Base-by-base conservation (phyloP, 1,140 invertebrate genomes). In the Hypothenemus hampei region DNA sequence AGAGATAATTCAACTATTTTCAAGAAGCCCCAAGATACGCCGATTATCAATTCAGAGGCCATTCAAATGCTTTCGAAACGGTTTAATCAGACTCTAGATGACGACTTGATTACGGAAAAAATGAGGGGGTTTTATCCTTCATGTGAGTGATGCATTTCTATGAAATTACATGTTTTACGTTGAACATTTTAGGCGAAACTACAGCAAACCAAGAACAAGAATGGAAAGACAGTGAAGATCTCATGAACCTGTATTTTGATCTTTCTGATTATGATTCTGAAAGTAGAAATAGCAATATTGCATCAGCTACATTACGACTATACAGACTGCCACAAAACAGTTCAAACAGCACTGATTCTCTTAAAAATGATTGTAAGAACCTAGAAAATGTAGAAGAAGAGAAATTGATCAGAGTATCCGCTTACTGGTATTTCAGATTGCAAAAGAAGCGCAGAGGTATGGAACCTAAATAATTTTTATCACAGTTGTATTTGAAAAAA, bases 351-450 rank as follows among this genome's bases (percentile, higher is more conserved):
- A 20, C 54, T 0, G 45, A 39, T 6, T 59, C 62, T 50, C 61
- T 48, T 3, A 63, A 58, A 31, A 40, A 54, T 4, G 59, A 49
- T 16, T 67, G 67, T 33, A 61, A 65, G 19, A 70, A 69, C 21
- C 63, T 64, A 4, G 62, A 62, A 4, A 63, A 66, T 4, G 58
- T 57, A 1, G 72, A 73, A 4, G 77, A 80, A 15, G 79, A 81
- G 16, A 78, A 77, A 58, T 73, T 78, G 50, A 75, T 82, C 23
- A 71, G 79, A 49, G 76, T 83, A 55, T 81, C 80, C 0, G 74
- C 81, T 8, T 82, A 78, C 51, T 81, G 76, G 64, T 83, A 82
- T 60, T 80, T 75, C 3, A 75, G 74, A 45, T 74, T 79, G 0
- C 56, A 80, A 13, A 81, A 77, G 50, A 67, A 64, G 57, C 72